A percentile compares a stretch with the other conserved stretches of the same genome.
These are phyloP conservation scores for Falcunculus frontatus DNA, from an alignment of 2,113 vertebrate species.

Conservation along the genomic window DNA sequence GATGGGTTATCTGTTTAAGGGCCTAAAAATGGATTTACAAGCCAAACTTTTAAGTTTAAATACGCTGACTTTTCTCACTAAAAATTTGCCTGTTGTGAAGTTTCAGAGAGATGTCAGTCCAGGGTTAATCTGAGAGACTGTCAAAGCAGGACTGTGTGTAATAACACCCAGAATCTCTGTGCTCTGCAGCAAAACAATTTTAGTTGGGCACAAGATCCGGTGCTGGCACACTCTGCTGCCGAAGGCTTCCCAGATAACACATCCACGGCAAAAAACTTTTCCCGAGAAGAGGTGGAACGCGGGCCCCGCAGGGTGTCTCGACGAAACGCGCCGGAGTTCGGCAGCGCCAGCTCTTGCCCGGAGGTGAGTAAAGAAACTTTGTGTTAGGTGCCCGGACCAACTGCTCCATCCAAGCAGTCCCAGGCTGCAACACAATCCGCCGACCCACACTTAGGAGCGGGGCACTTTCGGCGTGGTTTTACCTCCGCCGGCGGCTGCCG, in stretches of 20 bases:
- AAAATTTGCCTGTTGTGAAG: not conserved
- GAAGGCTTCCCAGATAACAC: not conserved
- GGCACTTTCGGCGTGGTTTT: fast-evolving
- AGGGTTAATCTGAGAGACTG: not conserved
- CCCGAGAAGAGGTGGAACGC: not conserved
- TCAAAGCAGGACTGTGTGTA: not conserved
- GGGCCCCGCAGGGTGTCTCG: not conserved
- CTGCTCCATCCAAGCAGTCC: not conserved
- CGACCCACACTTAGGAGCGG: not conserved
- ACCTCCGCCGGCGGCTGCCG: not conserved
- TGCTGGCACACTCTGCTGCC: not conserved
- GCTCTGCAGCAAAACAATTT: not conserved
- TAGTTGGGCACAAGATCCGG: not conserved
- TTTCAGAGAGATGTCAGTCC: not conserved
- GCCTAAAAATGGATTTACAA: not conserved
- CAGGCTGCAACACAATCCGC: not conserved
- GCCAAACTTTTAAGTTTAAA: not conserved
- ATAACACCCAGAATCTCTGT: not conserved
- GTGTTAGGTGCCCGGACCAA: not conserved
- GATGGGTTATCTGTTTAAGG: not conserved
- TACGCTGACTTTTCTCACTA: not conserved
- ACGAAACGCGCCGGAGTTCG: not conserved
- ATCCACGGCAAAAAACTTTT: not conserved
- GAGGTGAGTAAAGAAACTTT: not conserved
- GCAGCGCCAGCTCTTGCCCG: not conserved